phyloP scores from a whole-genome alignment of 2,888 invertebrate species.

The Drosophila borborema region DNA sequence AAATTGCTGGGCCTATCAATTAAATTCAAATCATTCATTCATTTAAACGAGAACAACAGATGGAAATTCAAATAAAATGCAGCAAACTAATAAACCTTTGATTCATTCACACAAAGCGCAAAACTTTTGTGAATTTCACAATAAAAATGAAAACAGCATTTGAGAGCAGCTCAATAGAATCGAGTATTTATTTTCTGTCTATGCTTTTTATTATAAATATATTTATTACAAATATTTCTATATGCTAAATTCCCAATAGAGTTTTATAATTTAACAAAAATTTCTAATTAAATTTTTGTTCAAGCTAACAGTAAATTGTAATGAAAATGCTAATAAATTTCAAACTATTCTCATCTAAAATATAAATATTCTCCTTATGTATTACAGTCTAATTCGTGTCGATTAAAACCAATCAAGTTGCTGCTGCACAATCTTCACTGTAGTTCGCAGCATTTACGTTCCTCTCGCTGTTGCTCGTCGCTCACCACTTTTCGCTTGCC shows the following conservation, averaged over 20 bases:
- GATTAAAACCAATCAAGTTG: neutral
- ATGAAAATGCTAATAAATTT: neutral
- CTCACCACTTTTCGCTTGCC: neutral
- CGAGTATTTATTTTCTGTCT: constrained; percentile 40
- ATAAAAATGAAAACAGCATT: constrained; percentile 40
- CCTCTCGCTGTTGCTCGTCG: neutral
- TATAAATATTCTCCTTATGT: too few relatives aligned
- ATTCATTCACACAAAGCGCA: constrained; percentile 12
- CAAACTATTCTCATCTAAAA: too few relatives aligned
- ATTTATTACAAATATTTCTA: too few relatives aligned
- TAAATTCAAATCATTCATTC: constrained; percentile 4
- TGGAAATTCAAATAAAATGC: neutral
- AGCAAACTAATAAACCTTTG: constrained; percentile 6
- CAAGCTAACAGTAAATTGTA: neutral
- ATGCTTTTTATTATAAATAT: neutral
- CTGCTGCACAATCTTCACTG: neutral
- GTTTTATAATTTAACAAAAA: neutral
- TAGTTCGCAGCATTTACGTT: constrained; percentile 4
- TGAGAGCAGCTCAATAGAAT: constrained; percentile 25
- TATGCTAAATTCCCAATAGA: too few relatives aligned
- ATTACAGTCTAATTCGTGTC: too few relatives aligned
- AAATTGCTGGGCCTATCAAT: constrained; percentile 2
- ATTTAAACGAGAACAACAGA: neutral
- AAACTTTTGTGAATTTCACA: constrained; percentile 39
- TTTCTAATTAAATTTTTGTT: neutral